Conservation (phyloP, 2,113 vertebrate genomes). For the Notothenia rossii region DNA sequence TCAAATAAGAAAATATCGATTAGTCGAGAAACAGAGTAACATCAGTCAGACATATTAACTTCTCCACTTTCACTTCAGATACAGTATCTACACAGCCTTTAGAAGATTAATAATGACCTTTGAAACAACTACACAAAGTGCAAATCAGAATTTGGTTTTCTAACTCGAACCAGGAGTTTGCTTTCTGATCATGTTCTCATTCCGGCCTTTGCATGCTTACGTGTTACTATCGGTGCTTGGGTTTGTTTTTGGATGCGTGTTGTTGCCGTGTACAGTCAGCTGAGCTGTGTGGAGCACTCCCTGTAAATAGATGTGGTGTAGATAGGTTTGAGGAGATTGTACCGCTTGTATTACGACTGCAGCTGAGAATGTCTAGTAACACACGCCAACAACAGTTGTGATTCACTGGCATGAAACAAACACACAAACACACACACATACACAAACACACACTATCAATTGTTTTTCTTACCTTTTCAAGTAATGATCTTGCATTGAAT, state of each 20-base stretch:
- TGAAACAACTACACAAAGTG: conserved; percentile 4
- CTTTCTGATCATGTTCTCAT: conserved; percentile 34
- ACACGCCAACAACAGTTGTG: conserved; percentile 28
- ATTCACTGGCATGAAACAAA: conserved; percentile 52
- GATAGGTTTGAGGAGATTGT: conserved; percentile 40
- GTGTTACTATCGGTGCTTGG: conserved; percentile 55
- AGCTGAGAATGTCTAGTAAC: conserved; percentile 69
- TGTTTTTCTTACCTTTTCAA: conserved; percentile 74
- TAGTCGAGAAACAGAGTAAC: conserved; percentile 20
- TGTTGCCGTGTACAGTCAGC: conserved; percentile 49
- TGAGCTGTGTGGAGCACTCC: conserved; percentile 48
- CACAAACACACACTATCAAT: conserved; percentile 20
- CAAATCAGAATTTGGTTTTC: conserved; percentile 31
- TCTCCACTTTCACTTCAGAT: conserved; percentile 12
- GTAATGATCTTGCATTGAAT: conserved; percentile 61
- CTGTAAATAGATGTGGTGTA: conserved; percentile 62
- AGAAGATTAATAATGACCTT: conserved; percentile 1
- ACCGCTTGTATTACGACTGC: conserved; percentile 50
- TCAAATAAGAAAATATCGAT: background rate
- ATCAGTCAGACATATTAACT: background rate
- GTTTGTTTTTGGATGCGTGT: conserved; percentile 54
- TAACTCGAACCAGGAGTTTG: conserved; percentile 18
- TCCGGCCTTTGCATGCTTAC: conserved; percentile 71
- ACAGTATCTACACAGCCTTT: conserved; percentile 10
- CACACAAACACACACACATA: conserved; percentile 22